These are phyloP conservation scores for Microcebus ravelobensis DNA, from an alignment of 2,113 vertebrate genomes.

Conservation along the genomic window DNA sequence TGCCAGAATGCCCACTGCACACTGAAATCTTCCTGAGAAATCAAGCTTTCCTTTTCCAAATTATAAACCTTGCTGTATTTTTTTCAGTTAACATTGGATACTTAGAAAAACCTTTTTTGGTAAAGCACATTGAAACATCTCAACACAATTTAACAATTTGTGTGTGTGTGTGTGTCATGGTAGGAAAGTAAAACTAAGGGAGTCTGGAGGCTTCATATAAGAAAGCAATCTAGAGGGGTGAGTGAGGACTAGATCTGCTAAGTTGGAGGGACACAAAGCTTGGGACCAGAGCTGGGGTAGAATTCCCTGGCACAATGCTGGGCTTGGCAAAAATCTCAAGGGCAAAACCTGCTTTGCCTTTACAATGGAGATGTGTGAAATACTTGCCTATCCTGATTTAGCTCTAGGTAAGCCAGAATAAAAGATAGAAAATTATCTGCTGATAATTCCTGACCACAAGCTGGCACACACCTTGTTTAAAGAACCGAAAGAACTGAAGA, in stretches of 20 bases:
- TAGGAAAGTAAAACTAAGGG: neutral
- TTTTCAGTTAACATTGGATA: neutral
- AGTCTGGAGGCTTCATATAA: neutral
- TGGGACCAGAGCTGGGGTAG: accelerated
- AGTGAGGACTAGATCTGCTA: neutral
- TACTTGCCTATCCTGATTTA: neutral
- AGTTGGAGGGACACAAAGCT: neutral
- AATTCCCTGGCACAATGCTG: neutral
- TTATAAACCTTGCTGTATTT: too few relatives aligned
- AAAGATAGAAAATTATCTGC: neutral
- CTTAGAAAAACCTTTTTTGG: neutral
- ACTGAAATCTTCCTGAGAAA: too few relatives aligned
- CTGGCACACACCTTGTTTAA: neutral
- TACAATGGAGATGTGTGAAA: neutral
- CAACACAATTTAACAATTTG: neutral
- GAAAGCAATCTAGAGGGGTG: neutral
- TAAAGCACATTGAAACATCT: neutral
- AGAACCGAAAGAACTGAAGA: neutral
- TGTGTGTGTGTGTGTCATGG: too few relatives aligned
- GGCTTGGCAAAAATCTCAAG: neutral
- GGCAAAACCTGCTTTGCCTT: neutral
- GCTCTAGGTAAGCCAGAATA: neutral
- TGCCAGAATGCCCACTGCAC: too few relatives aligned
- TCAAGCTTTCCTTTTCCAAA: too few relatives aligned
- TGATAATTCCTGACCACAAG: neutral